Percentiles rank a stretch among this genome's conserved stretches.
Evolutionary conservation across 2,113 vertebrate species (phyloP).

Genomic region (Crypturellus undulatus): DNA sequence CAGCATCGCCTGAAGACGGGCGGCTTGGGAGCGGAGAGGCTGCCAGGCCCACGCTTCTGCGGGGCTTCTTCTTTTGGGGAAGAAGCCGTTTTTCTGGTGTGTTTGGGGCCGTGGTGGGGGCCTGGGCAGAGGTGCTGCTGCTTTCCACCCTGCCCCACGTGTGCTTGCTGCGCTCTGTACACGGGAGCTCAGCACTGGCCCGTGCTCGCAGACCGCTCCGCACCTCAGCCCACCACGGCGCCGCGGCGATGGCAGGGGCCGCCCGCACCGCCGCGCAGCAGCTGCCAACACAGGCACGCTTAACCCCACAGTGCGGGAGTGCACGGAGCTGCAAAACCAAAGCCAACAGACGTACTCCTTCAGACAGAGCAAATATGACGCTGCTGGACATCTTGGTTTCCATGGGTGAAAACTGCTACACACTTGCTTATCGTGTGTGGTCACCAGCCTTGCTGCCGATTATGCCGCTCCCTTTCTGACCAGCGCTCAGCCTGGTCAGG

Average conservation of each 20-base stretch:
- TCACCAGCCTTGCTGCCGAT: too few relatives aligned
- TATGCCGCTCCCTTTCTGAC: neutral
- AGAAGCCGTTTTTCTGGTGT: accelerated
- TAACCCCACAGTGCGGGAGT: neutral
- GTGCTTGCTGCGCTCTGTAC: too few relatives aligned
- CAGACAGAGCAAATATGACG: neutral
- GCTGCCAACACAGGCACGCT: neutral
- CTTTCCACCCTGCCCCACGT: neutral
- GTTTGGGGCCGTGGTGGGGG: neutral
- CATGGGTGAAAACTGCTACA: neutral
- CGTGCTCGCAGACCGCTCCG: too few relatives aligned
- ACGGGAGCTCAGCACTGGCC: too few relatives aligned
- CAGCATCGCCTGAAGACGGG: neutral
- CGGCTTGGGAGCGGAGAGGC: neutral
- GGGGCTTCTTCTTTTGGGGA: neutral
- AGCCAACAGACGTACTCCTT: neutral
- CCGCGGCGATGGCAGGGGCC: too few relatives aligned
- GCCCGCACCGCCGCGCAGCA: neutral
- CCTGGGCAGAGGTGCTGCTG: neutral
- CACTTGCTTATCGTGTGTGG: neutral
- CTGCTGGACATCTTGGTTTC: neutral
- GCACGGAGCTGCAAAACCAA: neutral
- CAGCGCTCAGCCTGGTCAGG: accelerated
- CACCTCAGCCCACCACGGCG: too few relatives aligned
- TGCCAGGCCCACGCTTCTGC: neutral